Evolutionary conservation across 2,888 invertebrate species (phyloP).

Genomic region (Xestia ashworthii): DNA sequence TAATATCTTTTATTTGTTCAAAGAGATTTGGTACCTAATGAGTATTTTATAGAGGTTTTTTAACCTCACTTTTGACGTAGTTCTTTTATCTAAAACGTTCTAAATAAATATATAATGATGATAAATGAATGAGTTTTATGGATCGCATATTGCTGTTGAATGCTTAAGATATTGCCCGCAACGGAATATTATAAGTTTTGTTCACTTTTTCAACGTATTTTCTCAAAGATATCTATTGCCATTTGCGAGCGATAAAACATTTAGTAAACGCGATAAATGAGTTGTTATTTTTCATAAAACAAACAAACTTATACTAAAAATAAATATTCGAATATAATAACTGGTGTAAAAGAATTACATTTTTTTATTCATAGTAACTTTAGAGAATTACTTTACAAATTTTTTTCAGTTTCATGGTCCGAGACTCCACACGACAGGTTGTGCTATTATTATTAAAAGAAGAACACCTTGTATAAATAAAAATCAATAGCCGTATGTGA

Average conservation of each 20-base stretch:
- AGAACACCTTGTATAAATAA: background rate
- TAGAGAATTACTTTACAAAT: background rate
- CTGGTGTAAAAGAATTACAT: background rate
- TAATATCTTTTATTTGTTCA: constrained; percentile 2
- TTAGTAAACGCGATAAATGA: background rate
- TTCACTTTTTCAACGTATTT: constrained; percentile 3
- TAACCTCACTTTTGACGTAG: background rate
- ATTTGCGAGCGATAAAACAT: constrained; percentile 19
- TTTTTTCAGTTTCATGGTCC: background rate
- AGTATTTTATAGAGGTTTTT: background rate
- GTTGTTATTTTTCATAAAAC: constrained; percentile 9
- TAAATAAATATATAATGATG: constrained; percentile 18
- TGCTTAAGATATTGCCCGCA: constrained; percentile 20
- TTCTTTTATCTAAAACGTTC: constrained; percentile 20
- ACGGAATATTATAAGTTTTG: constrained; percentile 9
- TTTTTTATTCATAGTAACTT: background rate
- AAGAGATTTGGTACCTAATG: constrained; percentile 10
- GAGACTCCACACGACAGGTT: background rate
- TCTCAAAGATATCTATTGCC: background rate
- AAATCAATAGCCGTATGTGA: no score
- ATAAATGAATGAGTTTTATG: constrained; percentile 25
- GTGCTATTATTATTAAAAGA: no score
- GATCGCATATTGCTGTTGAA: constrained; percentile 10
- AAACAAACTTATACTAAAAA: background rate
- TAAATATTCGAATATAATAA: background rate